Evolutionary conservation across 2,797 vertebrate species (phyloP).

Genomic region (Pempheris klunzingeri): DNA sequence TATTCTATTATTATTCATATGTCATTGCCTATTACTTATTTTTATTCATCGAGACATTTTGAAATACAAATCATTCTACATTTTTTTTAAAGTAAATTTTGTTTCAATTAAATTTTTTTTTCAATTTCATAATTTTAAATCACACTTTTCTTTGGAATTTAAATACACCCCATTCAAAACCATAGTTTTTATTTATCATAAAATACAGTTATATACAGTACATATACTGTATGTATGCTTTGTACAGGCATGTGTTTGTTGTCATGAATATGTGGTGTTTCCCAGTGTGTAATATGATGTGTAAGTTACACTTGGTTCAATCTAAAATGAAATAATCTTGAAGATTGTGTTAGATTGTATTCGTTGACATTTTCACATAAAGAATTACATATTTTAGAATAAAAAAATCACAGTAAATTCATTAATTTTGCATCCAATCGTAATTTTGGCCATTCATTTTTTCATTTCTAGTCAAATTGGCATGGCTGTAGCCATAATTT

Average conservation of each 20-base stretch:
- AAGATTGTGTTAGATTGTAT: neutral
- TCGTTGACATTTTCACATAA: neutral
- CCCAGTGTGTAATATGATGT: neutral
- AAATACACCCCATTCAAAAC: neutral
- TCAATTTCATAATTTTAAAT: neutral
- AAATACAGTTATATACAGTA: neutral
- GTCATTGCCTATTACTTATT: neutral
- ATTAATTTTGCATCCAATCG: rapidly evolving
- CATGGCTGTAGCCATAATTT: neutral
- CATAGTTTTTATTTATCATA: neutral
- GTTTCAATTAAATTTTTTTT: neutral
- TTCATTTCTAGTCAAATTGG: neutral
- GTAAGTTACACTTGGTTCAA: neutral
- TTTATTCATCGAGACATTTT: neutral
- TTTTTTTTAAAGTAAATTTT: neutral
- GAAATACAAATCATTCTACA: neutral
- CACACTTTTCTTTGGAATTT: neutral
- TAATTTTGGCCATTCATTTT: neutral
- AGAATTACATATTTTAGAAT: neutral
- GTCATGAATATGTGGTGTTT: neutral
- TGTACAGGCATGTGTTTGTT: neutral
- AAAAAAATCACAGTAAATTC: neutral
- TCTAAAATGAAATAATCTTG: neutral
- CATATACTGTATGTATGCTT: neutral
- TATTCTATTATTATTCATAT: neutral